Evolutionary conservation across 1,140 invertebrate genomes (phyloP).

Genomic region (Zaprionus vittiger): DNA sequence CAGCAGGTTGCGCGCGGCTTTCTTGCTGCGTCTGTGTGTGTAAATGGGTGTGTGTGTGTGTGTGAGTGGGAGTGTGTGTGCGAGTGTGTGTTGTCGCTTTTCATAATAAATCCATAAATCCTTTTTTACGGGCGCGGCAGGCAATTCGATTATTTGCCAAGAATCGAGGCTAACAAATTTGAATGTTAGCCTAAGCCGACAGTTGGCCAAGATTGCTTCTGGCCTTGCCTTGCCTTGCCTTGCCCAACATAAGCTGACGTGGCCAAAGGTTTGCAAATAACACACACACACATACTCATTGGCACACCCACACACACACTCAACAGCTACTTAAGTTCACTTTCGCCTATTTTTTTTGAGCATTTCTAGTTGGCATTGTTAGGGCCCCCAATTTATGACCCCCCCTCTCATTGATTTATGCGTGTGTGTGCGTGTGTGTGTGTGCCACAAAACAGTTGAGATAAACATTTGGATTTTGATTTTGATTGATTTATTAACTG

Average conservation of each 20-base stretch:
- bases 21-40: not conserved
- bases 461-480: constrained; percentile 40
- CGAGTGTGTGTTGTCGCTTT: constrained; percentile 58
- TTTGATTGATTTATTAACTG: constrained; percentile 49
- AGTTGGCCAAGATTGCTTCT: constrained; percentile 37
- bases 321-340: constrained; percentile 16
- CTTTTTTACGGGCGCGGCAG: constrained; percentile 75
- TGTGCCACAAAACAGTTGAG: constrained; percentile 36
- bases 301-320: not conserved
- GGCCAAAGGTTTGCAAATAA: constrained; percentile 40
- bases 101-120: constrained; percentile 82
- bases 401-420: constrained; percentile 52
- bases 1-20: constrained; percentile 57
- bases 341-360: constrained; percentile 28
- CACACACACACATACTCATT: not conserved
- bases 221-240: constrained; percentile 9
- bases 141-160: constrained; percentile 74
- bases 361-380: constrained; percentile 46
- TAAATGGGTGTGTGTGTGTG: constrained; percentile 32
- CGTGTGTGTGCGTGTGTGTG: constrained; percentile 20
- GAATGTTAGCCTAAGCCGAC: constrained; percentile 66
- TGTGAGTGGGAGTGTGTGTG: constrained; percentile 8
- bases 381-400: constrained; percentile 60
- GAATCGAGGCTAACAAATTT: constrained; percentile 75
- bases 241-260: constrained; percentile 60